phyloP scores from a whole-genome alignment of 2,113 vertebrate genomes.

The Scopus umbretta region DNA sequence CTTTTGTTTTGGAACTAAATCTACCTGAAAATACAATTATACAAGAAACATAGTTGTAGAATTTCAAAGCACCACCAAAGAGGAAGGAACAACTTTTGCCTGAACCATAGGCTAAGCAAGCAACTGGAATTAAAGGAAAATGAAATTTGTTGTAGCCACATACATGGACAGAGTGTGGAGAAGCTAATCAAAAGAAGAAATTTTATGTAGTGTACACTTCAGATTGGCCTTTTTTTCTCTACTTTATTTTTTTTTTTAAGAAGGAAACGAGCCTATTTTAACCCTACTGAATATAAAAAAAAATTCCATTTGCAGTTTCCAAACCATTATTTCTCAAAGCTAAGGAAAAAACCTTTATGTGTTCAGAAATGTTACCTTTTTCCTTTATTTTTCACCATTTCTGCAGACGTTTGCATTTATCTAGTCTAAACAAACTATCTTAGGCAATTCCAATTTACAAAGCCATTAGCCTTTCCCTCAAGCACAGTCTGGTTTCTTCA shows the following conservation, averaged over 20 bases:
- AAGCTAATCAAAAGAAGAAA: background rate
- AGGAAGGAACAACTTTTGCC: background rate
- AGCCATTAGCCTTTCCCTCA: background rate
- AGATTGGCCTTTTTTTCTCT: background rate
- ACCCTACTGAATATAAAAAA: background rate
- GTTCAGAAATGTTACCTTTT: background rate
- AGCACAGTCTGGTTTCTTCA: background rate
- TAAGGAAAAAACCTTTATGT: background rate
- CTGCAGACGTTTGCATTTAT: background rate
- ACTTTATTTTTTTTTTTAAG: background rate
- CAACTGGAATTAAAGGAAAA: background rate
- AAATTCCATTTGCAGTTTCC: background rate
- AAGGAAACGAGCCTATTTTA: background rate
- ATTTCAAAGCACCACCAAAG: background rate
- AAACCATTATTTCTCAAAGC: background rate
- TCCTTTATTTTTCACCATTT: background rate
- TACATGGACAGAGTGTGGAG: rapidly evolving
- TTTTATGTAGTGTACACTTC: background rate
- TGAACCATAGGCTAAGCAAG: background rate
- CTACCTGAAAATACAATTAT: background rate
- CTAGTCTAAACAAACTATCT: background rate
- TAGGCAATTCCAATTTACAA: background rate
- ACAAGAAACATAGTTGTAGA: background rate
- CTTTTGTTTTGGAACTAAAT: background rate
- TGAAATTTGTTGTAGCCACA: rapidly evolving